These are phyloP conservation scores for Lanistes nyassanus DNA, from an alignment of 1,140 invertebrate genomes.

Conservation along the genomic window DNA sequence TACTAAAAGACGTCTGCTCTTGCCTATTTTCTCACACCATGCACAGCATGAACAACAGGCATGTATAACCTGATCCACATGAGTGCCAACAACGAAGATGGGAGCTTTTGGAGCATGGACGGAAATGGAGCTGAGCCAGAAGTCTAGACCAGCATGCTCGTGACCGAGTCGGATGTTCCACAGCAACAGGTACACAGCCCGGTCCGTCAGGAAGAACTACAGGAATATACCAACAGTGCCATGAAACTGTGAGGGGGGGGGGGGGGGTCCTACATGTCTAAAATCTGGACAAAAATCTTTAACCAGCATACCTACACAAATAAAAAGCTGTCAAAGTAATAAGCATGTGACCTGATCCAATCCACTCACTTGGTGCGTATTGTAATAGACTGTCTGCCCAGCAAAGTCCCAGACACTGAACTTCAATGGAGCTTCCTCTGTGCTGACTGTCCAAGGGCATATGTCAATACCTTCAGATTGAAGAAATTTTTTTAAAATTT, in stretches of 20 bases:
- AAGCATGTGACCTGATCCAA: not conserved
- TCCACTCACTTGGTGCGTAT: conserved; percentile 64
- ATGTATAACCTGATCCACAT: conserved; percentile 58
- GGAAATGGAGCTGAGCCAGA: conserved; percentile 65
- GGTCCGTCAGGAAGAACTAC: conserved; percentile 65
- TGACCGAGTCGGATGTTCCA: conserved; percentile 66
- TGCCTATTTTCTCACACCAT: no score
- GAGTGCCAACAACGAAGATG: conserved; percentile 65
- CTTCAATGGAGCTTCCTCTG: conserved; percentile 49
- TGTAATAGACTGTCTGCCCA: conserved; percentile 66
- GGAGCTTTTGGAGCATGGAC: conserved; percentile 66
- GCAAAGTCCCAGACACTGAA: conserved; percentile 67
- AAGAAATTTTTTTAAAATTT: not conserved
- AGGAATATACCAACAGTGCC: conserved; percentile 26
- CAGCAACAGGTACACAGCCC: conserved; percentile 63
- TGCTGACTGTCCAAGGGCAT: conserved; percentile 57
- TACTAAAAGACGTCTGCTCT: no score
- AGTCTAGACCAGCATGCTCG: conserved; percentile 62
- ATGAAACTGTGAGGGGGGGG: no score
- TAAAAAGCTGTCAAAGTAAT: not conserved
- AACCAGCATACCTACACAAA: not conserved
- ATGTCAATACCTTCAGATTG: conserved; percentile 62
- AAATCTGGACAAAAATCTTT: not conserved
- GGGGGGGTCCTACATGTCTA: no score
- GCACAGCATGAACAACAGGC: no score